A percentile compares a stretch with the other conserved stretches of the same genome.
Conservation (phyloP, 2,888 invertebrate genomes). For the Syritta pipiens region DNA sequence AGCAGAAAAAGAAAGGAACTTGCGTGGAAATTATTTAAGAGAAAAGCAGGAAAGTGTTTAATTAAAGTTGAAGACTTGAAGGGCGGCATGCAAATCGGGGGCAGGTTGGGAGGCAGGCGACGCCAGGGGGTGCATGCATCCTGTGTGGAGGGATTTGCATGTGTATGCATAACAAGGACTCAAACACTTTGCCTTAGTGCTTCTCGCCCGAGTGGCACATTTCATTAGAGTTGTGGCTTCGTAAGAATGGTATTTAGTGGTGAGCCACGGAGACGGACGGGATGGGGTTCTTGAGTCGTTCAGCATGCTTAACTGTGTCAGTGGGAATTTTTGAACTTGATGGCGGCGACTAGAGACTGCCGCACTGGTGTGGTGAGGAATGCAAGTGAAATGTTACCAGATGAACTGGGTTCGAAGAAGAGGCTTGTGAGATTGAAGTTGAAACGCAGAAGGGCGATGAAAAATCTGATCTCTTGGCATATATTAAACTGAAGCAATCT, state of each 20-base stretch:
- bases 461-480: too few relatives aligned
- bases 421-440: too few relatives aligned
- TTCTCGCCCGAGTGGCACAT: conserved; percentile 31
- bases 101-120: background rate
- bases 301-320: conserved; percentile 38
- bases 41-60: conserved; percentile 46
- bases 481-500: too few relatives aligned
- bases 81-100: background rate
- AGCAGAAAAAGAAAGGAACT: background rate
- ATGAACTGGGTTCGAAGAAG: background rate
- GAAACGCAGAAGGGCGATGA: too few relatives aligned
- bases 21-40: conserved; percentile 17
- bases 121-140: conserved; percentile 1
- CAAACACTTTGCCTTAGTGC: conserved; percentile 15
- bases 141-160: too few relatives aligned
- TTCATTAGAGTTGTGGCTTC: conserved; percentile 38
- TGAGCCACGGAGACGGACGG: background rate
- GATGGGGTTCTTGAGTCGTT: background rate
- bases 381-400: background rate
- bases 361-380: background rate
- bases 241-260: conserved; percentile 54
- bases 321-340: conserved; percentile 46
- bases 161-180: conserved; percentile 11
- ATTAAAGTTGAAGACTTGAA: conserved; percentile 43
- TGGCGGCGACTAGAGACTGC: too few relatives aligned